These are phyloP conservation scores for Burhinus bistriatus DNA, from an alignment of 2,113 vertebrate genomes.

Conservation along the genomic window DNA sequence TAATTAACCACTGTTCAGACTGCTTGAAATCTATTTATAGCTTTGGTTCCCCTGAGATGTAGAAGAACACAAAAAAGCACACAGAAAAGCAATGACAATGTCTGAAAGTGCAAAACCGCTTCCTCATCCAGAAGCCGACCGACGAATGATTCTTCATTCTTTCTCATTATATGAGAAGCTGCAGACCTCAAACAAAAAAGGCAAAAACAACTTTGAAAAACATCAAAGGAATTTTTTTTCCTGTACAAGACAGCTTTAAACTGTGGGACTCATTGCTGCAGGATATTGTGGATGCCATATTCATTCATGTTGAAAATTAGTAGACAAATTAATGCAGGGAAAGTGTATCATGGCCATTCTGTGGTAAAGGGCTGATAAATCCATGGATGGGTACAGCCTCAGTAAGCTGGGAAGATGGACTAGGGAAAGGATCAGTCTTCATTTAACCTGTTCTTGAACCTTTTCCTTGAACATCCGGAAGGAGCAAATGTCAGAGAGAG, in stretches of 20 bases:
- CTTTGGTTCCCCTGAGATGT: not conserved
- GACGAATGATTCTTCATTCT: not conserved
- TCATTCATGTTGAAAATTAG: not conserved
- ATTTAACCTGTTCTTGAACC: not conserved
- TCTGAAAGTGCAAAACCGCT: not conserved
- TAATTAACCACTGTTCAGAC: constrained; percentile 33
- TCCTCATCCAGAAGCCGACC: not conserved
- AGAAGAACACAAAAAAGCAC: not conserved
- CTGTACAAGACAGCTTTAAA: not conserved
- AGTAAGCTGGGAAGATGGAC: not conserved
- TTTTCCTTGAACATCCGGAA: not conserved
- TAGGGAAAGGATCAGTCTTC: not conserved
- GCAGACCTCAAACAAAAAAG: not conserved
- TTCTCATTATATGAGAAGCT: not conserved
- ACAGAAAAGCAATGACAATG: not conserved
- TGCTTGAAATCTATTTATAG: not conserved
- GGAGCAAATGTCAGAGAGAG: not conserved
- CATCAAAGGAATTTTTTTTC: not conserved
- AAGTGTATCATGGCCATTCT: not conserved
- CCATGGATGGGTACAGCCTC: not conserved
- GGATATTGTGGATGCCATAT: not conserved
- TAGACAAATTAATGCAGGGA: not conserved
- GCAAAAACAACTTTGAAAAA: not conserved
- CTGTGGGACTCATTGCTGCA: not conserved
- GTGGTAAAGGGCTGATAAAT: not conserved